phyloP scores from a whole-genome alignment of 2,113 vertebrate genomes.

The Entelurus aequoreus region DNA sequence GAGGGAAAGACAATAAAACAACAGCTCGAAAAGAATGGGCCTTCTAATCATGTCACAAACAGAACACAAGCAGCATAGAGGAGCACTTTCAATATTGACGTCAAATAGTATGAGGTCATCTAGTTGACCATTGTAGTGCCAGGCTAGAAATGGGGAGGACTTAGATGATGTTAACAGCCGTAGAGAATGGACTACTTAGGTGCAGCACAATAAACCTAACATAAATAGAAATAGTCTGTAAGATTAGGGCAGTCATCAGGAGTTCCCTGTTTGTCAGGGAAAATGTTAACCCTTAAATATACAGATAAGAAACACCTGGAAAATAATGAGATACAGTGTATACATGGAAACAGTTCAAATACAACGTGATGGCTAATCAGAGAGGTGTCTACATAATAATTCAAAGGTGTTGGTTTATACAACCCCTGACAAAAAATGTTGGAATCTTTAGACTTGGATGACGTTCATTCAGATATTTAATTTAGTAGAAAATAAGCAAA shows the following conservation, averaged over 20 bases:
- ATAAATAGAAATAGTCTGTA: background rate
- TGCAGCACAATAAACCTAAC: background rate
- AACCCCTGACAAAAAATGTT: too few relatives aligned
- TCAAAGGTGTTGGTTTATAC: too few relatives aligned
- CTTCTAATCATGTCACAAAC: slow-evolving; percentile 37
- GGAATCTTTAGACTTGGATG: too few relatives aligned
- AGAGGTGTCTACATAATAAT: too few relatives aligned
- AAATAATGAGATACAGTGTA: too few relatives aligned
- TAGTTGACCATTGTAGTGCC: slow-evolving; percentile 28
- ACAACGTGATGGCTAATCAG: too few relatives aligned
- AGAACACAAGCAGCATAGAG: slow-evolving; percentile 42
- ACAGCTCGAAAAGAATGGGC: slow-evolving; percentile 35
- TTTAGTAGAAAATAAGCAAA: too few relatives aligned
- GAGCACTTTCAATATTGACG: slow-evolving; percentile 37
- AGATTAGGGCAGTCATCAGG: background rate
- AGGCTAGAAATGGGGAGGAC: slow-evolving; percentile 21
- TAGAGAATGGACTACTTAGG: background rate
- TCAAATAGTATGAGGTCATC: slow-evolving; percentile 58
- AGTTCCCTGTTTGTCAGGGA: too few relatives aligned
- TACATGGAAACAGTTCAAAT: too few relatives aligned
- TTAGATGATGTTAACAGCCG: background rate
- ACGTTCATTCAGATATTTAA: too few relatives aligned
- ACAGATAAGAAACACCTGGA: too few relatives aligned
- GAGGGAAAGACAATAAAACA: slow-evolving; percentile 11
- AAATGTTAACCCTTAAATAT: too few relatives aligned